Evolutionary conservation across 2,888 invertebrate species (phyloP).

Genomic region (Sinohyriopsis cumingii): DNA sequence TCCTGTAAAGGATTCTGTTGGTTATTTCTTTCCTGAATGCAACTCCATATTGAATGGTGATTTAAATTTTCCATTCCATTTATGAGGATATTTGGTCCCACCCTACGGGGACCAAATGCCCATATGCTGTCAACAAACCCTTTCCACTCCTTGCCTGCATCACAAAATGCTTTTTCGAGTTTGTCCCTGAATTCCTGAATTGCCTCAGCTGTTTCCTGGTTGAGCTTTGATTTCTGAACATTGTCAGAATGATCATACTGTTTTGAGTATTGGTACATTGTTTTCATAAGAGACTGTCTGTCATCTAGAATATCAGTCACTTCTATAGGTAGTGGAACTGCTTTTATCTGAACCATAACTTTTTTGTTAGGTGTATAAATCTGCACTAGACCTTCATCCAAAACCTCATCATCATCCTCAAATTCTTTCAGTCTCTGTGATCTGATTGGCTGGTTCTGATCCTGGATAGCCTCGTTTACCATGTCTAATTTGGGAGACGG

Average conservation of each 20-base stretch:
- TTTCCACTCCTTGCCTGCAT: conserved; percentile 76
- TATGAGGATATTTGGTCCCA: conserved; percentile 90
- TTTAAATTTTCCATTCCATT: conserved; percentile 84
- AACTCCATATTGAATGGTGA: conserved; percentile 73
- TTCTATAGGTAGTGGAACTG: conserved; percentile 82
- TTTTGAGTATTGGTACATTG: conserved; percentile 74
- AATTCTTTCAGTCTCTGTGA: conserved; percentile 46
- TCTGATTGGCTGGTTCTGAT: conserved; percentile 71
- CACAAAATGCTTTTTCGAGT: conserved; percentile 77
- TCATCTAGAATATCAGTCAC: conserved; percentile 83
- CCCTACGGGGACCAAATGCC: conserved; percentile 92
- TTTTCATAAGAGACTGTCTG: conserved; percentile 82
- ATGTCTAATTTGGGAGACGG: conserved; percentile 85
- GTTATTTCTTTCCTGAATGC: conserved; percentile 24
- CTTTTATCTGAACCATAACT: conserved; percentile 82
- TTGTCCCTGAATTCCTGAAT: conserved; percentile 74
- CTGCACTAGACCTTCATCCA: conserved; percentile 58
- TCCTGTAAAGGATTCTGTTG: conserved; percentile 38
- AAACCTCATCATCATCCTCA: conserved; percentile 50
- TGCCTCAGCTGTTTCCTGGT: conserved; percentile 45
- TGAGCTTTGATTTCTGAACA: conserved; percentile 26
- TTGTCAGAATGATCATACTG: conserved; percentile 14
- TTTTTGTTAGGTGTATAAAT: conserved; percentile 82
- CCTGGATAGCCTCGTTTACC: conserved; percentile 86
- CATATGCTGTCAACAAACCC: conserved; percentile 78